These are phyloP conservation scores for Sphaeramia orbicularis DNA, from an alignment of 2,797 vertebrate genomes.

Conservation along the genomic window DNA sequence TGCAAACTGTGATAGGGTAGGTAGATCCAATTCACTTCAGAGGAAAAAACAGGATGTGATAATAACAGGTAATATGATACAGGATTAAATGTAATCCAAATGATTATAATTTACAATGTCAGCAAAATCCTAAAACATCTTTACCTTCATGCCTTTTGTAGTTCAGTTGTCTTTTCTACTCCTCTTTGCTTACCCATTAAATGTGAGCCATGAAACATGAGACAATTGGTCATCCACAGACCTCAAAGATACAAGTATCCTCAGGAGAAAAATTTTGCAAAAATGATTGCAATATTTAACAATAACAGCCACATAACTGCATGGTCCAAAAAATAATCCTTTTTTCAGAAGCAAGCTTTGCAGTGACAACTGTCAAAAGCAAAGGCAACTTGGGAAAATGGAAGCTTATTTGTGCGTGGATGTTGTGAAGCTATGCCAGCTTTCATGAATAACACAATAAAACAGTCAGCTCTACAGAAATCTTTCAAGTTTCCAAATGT, in stretches of 20 bases:
- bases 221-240: slow-evolving; percentile 55
- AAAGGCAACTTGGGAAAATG: slow-evolving; percentile 53
- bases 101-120: slow-evolving; percentile 33
- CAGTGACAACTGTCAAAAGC: slow-evolving; percentile 54
- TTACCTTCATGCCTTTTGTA: slow-evolving; percentile 26
- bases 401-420: slow-evolving; percentile 60
- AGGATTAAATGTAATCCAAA: slow-evolving; percentile 48
- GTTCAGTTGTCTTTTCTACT: slow-evolving; percentile 32
- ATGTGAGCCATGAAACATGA: slow-evolving; percentile 50
- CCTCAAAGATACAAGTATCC: slow-evolving; percentile 36
- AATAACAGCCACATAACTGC: slow-evolving; percentile 44
- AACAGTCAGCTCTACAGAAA: slow-evolving; percentile 53
- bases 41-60: slow-evolving; percentile 34
- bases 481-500: slow-evolving; percentile 62
- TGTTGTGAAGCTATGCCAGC: slow-evolving; percentile 51
- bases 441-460: slow-evolving; percentile 74
- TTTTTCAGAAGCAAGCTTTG: slow-evolving; percentile 58
- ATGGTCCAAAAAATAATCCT: slow-evolving; percentile 41
- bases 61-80: slow-evolving; percentile 39
- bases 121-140: slow-evolving; percentile 19
- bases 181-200: slow-evolving; percentile 30
- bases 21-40: slow-evolving; percentile 46
- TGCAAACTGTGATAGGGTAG: slow-evolving; percentile 43
- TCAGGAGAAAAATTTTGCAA: slow-evolving; percentile 48
- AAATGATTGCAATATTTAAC: slow-evolving; percentile 44